phyloP scores from a whole-genome alignment of 2,888 invertebrate genomes.

The Biston stratarius region DNA sequence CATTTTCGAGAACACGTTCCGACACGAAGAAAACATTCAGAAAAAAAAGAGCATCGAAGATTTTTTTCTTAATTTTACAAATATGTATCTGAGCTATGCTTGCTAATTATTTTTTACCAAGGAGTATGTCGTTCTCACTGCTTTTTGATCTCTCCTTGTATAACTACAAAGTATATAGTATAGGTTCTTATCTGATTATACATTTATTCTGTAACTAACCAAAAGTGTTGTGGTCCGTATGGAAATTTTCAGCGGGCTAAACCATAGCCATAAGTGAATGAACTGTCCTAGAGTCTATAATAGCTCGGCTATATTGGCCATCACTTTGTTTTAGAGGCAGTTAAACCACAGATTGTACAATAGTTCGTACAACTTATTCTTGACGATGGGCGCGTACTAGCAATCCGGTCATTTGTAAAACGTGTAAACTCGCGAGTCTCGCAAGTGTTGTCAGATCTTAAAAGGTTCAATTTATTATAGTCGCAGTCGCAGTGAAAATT shows the following conservation, averaged over 20 bases:
- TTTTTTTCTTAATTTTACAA: no score
- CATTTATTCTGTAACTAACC: no score
- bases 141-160: no score
- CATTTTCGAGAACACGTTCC: no score
- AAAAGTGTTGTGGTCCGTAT: neutral
- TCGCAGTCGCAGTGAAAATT: conserved; percentile 46
- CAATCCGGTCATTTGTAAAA: conserved; percentile 60
- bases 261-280: conserved; percentile 2
- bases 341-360: conserved; percentile 40
- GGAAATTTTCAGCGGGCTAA: conserved; percentile 10
- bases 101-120: no score
- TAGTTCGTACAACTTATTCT: conserved; percentile 20
- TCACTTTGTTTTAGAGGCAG: conserved; percentile 59
- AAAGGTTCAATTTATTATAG: conserved; percentile 59
- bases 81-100: no score
- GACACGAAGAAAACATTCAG: no score
- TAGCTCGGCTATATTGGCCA: conserved; percentile 36
- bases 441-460: conserved; percentile 55
- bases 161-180: no score
- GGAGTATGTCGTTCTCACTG: no score
- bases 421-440: conserved; percentile 56
- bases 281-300: conserved; percentile 12
- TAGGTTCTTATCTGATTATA: no score
- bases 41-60: no score
- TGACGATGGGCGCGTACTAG: conserved; percentile 49